phyloP scores from a whole-genome alignment of 2,113 vertebrate species.

The Neoarius graeffei region DNA sequence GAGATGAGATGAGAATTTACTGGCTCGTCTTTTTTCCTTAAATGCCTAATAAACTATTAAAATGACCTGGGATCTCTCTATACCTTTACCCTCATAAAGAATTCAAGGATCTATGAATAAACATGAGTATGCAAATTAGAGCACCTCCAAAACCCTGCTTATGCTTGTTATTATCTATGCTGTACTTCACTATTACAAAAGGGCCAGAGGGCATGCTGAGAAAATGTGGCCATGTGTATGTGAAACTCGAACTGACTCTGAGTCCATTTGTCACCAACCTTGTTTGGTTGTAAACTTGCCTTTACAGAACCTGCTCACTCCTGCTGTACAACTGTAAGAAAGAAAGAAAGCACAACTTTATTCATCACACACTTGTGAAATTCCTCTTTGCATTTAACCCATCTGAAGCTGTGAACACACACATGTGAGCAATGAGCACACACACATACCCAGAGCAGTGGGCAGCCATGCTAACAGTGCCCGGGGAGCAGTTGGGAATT shows the following conservation, averaged over 20 bases:
- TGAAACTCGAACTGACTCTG: neutral
- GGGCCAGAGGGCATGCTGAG: neutral
- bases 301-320: neutral
- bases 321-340: neutral
- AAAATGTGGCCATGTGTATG: neutral
- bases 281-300: neutral
- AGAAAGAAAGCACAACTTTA: no score
- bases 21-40: neutral
- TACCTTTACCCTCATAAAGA: neutral
- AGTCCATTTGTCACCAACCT: neutral
- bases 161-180: neutral
- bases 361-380: no score
- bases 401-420: no score
- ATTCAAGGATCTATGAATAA: constrained; percentile 1
- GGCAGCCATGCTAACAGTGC: no score
- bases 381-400: no score
- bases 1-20: no score
- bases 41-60: neutral
- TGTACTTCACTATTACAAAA: constrained; percentile 6
- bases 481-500: no score
- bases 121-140: constrained; percentile 1
- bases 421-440: no score
- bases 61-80: neutral
- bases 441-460: no score
- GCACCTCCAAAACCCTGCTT: neutral